Evolutionary conservation across 2,888 invertebrate species (phyloP), one percentile per base, ranked within the genome.

Genomic region (Dasypolia templi): DNA sequence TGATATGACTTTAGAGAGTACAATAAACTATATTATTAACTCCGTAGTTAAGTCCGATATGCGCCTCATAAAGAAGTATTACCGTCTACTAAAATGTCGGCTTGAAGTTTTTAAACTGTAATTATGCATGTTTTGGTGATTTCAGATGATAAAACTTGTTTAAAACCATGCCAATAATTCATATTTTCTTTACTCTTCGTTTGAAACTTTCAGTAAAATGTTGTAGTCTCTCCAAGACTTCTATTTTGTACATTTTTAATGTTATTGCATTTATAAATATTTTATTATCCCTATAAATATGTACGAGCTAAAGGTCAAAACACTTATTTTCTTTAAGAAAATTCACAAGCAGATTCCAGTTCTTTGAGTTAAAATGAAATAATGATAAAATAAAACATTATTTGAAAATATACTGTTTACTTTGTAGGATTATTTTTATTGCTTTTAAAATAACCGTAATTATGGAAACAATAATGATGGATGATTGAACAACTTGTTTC

Each of bases 391-490:
- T 67, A 29, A 58, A 51, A 19, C 12, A n/a, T 1, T 6, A 1
- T n/a, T 39, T 9, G 17, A 17, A 17, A n/a, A 49, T 42, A 46
- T 44, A 22, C 22, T 32, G 32, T 63, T 35, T 22, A 56, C 39
- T 22, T 49, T 19, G 4, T 42, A n/a, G 14, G 46, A 71, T 82
- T 73, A 73, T 64, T 77, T 51, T 65, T 68, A 82, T 85, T 85
- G 39, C 11, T 44, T 66, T 55, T 39, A 65, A 46, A 81, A 44
- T 53, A 46, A 61, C 56, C 65, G 77, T 55, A 81, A 81, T 84
- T 72, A 69, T 39, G 19, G 12, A 51, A 56, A 66, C 56, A 72
- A 77, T 77, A 55, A 82, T 85, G 12, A 77, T 29, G 35, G 56
- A 73, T 72, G 49, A 85, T 85, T 81, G 61, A 32, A 67, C 32